phyloP scores from a whole-genome alignment of 2,113 vertebrate species.

The Lophura nycthemera region DNA sequence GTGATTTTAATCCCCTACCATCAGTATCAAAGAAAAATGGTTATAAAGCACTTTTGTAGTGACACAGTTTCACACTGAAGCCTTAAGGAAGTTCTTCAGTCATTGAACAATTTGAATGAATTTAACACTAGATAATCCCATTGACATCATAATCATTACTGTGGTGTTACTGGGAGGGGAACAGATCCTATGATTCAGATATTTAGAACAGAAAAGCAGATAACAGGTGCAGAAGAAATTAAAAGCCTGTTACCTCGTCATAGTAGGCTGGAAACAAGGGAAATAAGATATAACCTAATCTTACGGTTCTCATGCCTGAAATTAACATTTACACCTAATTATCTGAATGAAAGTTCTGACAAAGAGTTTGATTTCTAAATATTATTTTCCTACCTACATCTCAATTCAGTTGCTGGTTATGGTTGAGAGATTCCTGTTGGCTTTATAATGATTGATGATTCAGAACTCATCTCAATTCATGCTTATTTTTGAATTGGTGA shows the following conservation, averaged over 20 bases:
- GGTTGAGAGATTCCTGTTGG: background rate
- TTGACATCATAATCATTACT: background rate
- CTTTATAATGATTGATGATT: slow-evolving; percentile 10
- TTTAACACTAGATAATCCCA: background rate
- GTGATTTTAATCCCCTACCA: background rate
- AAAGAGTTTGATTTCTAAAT: background rate
- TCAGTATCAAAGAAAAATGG: background rate
- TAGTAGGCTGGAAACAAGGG: background rate
- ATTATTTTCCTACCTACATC: background rate
- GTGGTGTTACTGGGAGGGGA: background rate
- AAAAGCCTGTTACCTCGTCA: background rate
- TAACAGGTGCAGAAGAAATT: background rate
- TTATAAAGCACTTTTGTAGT: background rate
- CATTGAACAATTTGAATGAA: background rate
- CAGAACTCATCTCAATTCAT: slow-evolving; percentile 13
- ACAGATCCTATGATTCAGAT: background rate
- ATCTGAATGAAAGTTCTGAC: background rate
- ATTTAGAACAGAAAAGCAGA: background rate
- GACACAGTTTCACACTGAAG: background rate
- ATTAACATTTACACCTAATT: background rate
- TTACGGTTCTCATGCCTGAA: background rate
- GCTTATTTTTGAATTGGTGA: background rate
- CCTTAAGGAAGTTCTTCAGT: background rate
- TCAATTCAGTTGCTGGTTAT: slow-evolving; percentile 5
- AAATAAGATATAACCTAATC: background rate